Evolutionary conservation across 2,888 invertebrate species (phyloP).

Genomic region (Syrista parreyssii): DNA sequence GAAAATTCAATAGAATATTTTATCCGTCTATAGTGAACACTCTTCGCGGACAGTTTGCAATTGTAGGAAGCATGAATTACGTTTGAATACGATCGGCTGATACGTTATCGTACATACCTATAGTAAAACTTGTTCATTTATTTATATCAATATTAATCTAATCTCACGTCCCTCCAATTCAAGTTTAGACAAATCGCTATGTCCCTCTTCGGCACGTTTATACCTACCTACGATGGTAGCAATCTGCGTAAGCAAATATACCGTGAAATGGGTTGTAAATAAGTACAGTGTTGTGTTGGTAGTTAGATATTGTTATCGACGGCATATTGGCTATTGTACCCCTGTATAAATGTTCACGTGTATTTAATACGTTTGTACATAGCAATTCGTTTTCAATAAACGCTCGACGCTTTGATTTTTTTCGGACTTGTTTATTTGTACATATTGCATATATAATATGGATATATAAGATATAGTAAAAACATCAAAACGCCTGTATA

Average conservation of each 20-base stretch:
- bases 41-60: not conserved
- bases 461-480: not conserved
- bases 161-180: not conserved
- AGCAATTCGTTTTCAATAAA: constrained; percentile 58
- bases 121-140: not conserved
- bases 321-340: constrained; percentile 44
- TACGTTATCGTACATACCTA: not conserved
- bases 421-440: constrained; percentile 4
- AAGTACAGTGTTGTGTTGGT: constrained; percentile 37
- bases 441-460: not conserved
- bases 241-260: constrained; percentile 44
- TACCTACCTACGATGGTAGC: constrained; percentile 13
- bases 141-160: not conserved
- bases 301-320: constrained; percentile 53
- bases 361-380: constrained; percentile 62
- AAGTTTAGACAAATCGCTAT: constrained; percentile 6
- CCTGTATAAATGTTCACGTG: constrained; percentile 58
- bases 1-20: not conserved
- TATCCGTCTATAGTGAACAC: not conserved
- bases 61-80: not conserved
- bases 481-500: not conserved
- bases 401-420: constrained; percentile 56
- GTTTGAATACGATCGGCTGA: not conserved
- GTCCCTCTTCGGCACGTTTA: not conserved
- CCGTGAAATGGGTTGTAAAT: constrained; percentile 52